Conservation (phyloP, 2,797 vertebrate genomes). For the Sparidentex hasta region DNA sequence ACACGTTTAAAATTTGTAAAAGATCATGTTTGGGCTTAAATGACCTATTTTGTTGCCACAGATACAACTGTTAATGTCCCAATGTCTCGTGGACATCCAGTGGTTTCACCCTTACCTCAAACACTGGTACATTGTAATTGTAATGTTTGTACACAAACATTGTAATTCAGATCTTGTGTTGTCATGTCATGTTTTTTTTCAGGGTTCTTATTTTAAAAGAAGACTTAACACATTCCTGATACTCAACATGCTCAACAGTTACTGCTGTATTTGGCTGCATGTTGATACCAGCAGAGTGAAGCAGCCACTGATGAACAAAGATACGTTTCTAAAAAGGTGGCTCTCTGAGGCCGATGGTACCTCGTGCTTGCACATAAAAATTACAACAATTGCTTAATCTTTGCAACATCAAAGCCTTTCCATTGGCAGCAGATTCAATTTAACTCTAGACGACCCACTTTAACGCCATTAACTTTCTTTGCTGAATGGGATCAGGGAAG, state of each 20-base stretch:
- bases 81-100: too few relatives aligned
- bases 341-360: slow-evolving; percentile 33
- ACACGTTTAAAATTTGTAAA: too few relatives aligned
- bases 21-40: too few relatives aligned
- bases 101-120: too few relatives aligned
- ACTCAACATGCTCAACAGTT: not conserved
- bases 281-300: slow-evolving; percentile 6
- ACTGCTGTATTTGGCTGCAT: not conserved
- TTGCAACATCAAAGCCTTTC: slow-evolving; percentile 74
- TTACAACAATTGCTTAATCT: slow-evolving; percentile 71
- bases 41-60: too few relatives aligned
- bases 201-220: slow-evolving; percentile 2
- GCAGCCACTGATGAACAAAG: slow-evolving; percentile 11
- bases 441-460: slow-evolving; percentile 77
- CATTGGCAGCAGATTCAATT: slow-evolving; percentile 73
- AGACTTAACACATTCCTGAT: not conserved
- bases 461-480: slow-evolving; percentile 80
- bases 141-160: too few relatives aligned
- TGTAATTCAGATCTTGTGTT: not conserved
- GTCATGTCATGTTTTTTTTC: not conserved
- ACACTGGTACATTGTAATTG: not conserved
- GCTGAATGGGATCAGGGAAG: slow-evolving; percentile 75
- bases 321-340: slow-evolving; percentile 3
- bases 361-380: slow-evolving; percentile 49
- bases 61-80: too few relatives aligned